Evolutionary conservation across 2,797 vertebrate genomes (phyloP).

Genomic region (Sebastes itinus): DNA sequence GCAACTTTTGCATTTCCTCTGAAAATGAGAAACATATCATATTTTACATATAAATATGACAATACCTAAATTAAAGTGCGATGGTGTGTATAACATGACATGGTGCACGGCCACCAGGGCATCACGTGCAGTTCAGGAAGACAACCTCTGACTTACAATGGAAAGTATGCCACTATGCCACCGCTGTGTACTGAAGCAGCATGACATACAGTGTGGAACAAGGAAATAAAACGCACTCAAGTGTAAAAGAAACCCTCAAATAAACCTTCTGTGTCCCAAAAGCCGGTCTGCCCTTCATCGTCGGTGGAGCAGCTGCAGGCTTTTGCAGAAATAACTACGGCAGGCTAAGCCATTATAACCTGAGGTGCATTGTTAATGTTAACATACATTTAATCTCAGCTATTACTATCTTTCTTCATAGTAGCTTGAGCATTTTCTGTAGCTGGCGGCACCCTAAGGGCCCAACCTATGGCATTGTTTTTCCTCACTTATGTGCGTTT

Average conservation of each 20-base stretch:
- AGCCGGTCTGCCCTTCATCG: constrained; percentile 26
- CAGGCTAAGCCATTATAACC: constrained; percentile 17
- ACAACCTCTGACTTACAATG: constrained; percentile 19
- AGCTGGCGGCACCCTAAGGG: background rate
- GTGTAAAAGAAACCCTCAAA: constrained; percentile 21
- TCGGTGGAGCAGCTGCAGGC: constrained; percentile 41
- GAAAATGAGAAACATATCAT: background rate
- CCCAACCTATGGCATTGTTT: background rate
- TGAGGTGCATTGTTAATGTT: constrained; percentile 28
- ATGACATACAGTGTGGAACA: constrained; percentile 18
- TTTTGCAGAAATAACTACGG: constrained; percentile 28
- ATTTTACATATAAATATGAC: constrained; percentile 2
- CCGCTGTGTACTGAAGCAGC: constrained; percentile 18
- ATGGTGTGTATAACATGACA: background rate
- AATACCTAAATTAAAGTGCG: background rate
- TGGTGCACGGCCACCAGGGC: background rate
- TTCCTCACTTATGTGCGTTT: background rate
- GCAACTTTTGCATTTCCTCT: background rate
- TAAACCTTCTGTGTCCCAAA: constrained; percentile 20
- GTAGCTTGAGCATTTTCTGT: background rate
- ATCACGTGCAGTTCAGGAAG: background rate
- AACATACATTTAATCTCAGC: constrained; percentile 6
- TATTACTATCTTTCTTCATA: background rate
- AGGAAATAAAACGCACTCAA: constrained; percentile 45
- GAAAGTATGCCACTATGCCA: background rate